These are phyloP conservation scores for Numenius phaeopus DNA, from an alignment of 2,797 vertebrate genomes.

Conservation along the genomic window DNA sequence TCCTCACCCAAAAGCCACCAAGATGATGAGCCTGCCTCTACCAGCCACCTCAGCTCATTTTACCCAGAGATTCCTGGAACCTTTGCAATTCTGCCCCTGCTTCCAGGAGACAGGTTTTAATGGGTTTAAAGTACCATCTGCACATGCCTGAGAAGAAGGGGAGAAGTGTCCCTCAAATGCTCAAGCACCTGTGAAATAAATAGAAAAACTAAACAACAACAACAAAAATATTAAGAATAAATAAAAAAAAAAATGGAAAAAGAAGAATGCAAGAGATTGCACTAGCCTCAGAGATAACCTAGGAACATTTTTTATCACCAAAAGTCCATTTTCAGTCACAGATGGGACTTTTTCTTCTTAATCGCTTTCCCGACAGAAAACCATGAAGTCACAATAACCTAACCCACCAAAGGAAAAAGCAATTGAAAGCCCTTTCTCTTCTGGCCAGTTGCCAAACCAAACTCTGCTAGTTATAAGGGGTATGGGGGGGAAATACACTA, in stretches of 20 bases:
- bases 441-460: conserved; percentile 22
- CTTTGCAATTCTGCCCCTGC: neutral
- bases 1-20: neutral
- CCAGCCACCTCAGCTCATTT: neutral
- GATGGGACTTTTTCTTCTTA: conserved; percentile 19
- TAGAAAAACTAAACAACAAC: neutral
- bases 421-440: conserved; percentile 45
- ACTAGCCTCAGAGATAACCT: conserved; percentile 62
- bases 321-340: conserved; percentile 62
- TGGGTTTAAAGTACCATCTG: neutral
- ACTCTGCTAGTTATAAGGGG: neutral
- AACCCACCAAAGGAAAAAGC: conserved; percentile 37
- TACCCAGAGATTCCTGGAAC: neutral
- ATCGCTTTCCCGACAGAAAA: conserved; percentile 42
- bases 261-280: conserved; percentile 42
- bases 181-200: conserved; percentile 53
- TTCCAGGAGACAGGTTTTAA: neutral
- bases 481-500: neutral
- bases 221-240: neutral
- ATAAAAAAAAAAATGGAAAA: neutral
- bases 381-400: conserved; percentile 48
- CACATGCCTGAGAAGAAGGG: neutral
- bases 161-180: neutral
- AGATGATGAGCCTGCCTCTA: neutral
- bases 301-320: conserved; percentile 44